A percentile compares a stretch with the other conserved stretches of the same genome.
Evolutionary conservation across 2,888 invertebrate genomes (phyloP).

Genomic region (Platycheirus rosarum): DNA sequence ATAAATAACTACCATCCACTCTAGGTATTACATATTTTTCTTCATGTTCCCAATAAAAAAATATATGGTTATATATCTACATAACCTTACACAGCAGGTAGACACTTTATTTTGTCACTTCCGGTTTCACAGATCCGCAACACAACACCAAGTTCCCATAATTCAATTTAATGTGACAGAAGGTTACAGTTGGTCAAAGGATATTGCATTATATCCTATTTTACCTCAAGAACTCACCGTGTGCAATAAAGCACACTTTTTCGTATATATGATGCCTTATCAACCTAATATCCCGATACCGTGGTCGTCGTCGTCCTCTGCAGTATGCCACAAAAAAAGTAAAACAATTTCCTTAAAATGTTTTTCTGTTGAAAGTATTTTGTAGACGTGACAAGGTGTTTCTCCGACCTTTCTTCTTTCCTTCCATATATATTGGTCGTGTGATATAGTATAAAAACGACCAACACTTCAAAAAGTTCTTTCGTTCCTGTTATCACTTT

Average conservation of each 20-base stretch:
- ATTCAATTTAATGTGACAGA: constrained; percentile 66
- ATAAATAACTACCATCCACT: constrained; percentile 13
- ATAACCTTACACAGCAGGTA: neutral
- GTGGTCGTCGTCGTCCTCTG: too few species aligned
- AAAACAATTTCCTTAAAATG: constrained; percentile 44
- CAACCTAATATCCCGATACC: constrained; percentile 30
- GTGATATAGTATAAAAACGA: neutral
- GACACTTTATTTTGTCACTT: constrained; percentile 26
- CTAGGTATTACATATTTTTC: constrained; percentile 11
- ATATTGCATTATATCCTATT: constrained; percentile 42
- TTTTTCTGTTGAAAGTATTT: constrained; percentile 7
- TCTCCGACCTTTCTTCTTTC: neutral
- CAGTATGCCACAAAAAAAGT: constrained; percentile 1
- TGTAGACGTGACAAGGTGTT: constrained; percentile 17
- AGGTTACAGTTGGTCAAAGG: constrained; percentile 51
- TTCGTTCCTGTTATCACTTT: constrained; percentile 37
- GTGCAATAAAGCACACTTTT: constrained; percentile 20
- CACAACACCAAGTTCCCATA: constrained; percentile 46
- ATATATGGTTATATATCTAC: too few species aligned
- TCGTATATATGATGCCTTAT: constrained; percentile 28
- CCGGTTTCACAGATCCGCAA: neutral
- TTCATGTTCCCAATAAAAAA: neutral
- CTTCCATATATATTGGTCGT: constrained; percentile 13
- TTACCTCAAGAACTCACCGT: constrained; percentile 14
- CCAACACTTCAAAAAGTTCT: neutral